Evolutionary conservation across 2,797 vertebrate genomes (phyloP), one percentile per base, ranked within the genome.

Genomic region (Notolabrus celidotus): DNA sequence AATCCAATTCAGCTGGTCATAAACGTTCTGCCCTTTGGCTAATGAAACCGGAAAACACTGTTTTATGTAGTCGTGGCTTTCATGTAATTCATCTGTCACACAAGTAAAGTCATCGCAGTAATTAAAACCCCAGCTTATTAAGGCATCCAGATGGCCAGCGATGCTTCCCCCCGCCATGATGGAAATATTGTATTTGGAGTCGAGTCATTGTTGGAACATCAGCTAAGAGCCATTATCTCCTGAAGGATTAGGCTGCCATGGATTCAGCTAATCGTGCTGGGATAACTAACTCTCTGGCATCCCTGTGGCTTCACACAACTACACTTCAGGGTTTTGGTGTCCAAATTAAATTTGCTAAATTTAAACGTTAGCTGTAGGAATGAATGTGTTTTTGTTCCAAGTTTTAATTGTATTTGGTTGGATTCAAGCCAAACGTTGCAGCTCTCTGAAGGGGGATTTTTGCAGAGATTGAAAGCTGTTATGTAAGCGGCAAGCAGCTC

Each of bases 111-210:
- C 78, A 82, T 70, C 74, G 76, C 54, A 42, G 76, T 89, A 86
- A 89, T 92, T 91, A 90, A 91, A 88, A 82, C 55, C 60, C 23
- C 39, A 84, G 76, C 85, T 77, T 72, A 85, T 86, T 84, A 86
- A 82, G 63, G 79, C 83, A 70, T 89, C 88, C 91, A 92, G 88
- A 92, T 92, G 91, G 91, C 84, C 78, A 34, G 66, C 53, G 79
- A 85, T 69, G 82, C 77, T 65, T 57, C 17, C 59, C 59, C 51
- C 58, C 70, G 56, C 69, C 70, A 59, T 59, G 71, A 79, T 77
- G 67, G 83, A 91, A 89, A 90, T 89, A 88, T 90, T 84, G 80
- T 85, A 73, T 91, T 89, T 89, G 86, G 84, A 92, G 84, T 76
- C 45, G 36, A 51, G 79, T 90, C 73, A 80, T 79, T 89, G 85